Evolutionary conservation across 1,140 invertebrate species (phyloP).

Genomic region (Sycophila sp.): DNA sequence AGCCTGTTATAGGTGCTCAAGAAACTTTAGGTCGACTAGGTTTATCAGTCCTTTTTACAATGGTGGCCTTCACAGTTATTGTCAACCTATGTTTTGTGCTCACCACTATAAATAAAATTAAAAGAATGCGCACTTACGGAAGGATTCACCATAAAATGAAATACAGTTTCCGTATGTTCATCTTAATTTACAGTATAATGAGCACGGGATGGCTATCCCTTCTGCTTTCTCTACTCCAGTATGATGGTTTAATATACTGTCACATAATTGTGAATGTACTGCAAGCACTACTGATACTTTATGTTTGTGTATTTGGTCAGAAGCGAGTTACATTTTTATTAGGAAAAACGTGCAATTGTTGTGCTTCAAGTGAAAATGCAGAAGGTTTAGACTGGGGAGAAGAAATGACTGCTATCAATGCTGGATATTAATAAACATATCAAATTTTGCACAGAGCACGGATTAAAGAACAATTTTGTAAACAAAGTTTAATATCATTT

Average conservation of each 20-base stretch:
- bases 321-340: conserved; percentile 80
- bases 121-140: conserved; percentile 81
- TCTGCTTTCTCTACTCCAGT: conserved; percentile 76
- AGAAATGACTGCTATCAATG: conserved; percentile 85
- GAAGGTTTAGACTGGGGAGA: conserved; percentile 82
- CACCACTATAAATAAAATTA: conserved; percentile 81
- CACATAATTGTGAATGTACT: conserved; percentile 79
- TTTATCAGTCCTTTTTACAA: conserved; percentile 82
- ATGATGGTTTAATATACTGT: conserved; percentile 76
- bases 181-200: conserved; percentile 79
- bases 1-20: conserved; percentile 58
- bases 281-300: conserved; percentile 78
- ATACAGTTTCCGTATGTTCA: conserved; percentile 83
- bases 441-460: not conserved
- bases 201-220: conserved; percentile 78
- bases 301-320: conserved; percentile 80
- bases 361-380: conserved; percentile 68
- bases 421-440: conserved; percentile 69
- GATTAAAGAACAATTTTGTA: not conserved
- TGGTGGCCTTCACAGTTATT: conserved; percentile 80
- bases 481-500: not conserved
- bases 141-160: conserved; percentile 86
- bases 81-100: conserved; percentile 82
- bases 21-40: conserved; percentile 76
- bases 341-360: conserved; percentile 77